Conservation (phyloP, 2,888 invertebrate species). For the Hirtodrosophila cameraria region DNA sequence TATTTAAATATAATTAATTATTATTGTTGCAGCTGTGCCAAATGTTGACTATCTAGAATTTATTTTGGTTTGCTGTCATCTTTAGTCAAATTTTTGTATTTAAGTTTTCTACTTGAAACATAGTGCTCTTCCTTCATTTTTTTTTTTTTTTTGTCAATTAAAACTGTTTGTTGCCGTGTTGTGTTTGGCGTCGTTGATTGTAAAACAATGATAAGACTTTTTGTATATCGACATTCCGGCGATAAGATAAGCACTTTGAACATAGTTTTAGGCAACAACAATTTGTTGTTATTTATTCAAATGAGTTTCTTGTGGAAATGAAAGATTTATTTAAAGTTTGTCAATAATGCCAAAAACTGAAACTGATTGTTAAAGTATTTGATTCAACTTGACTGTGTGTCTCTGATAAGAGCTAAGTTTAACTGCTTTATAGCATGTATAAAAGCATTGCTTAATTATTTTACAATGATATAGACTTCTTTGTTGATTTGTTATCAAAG, state of each 20-base stretch:
- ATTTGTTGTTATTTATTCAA: constrained; percentile 51
- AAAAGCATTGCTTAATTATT: constrained; percentile 14
- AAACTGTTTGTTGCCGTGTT: constrained; percentile 46
- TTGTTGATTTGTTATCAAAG: constrained; percentile 20
- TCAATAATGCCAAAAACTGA: background rate
- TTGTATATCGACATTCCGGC: constrained; percentile 59
- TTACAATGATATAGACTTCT: constrained; percentile 8
- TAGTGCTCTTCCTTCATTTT: background rate
- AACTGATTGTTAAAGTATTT: too few species aligned
- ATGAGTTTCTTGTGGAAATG: constrained; percentile 9
- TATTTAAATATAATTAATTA: background rate
- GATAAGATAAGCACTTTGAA: constrained; percentile 58
- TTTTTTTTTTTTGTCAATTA: constrained; percentile 41
- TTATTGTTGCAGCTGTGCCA: background rate
- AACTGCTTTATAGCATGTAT: background rate
- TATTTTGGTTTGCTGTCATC: background rate
- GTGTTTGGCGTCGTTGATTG: constrained; percentile 36
- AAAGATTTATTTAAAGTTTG: background rate
- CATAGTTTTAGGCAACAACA: constrained; percentile 20
- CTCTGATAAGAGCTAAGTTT: background rate
- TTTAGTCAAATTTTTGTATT: background rate
- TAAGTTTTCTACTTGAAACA: background rate
- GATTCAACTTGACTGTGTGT: too few species aligned
- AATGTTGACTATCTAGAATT: background rate
- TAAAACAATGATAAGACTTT: constrained; percentile 53